These are phyloP conservation scores for Protomyctophum bolini DNA, from an alignment of 2,113 vertebrate species.

Conservation along the genomic window DNA sequence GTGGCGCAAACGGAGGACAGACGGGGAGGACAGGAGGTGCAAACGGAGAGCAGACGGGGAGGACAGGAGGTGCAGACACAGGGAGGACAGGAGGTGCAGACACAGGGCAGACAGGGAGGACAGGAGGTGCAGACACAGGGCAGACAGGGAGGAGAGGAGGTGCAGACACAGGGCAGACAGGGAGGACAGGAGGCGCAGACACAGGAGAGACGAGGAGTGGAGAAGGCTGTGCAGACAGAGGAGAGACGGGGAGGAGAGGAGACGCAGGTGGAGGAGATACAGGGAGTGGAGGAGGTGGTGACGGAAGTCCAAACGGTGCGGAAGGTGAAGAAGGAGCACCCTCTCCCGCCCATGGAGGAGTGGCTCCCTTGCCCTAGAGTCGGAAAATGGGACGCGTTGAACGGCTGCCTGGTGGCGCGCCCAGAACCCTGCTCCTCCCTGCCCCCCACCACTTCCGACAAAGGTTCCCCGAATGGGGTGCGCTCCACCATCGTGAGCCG, in stretches of 20 bases:
- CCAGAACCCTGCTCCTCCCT: background rate
- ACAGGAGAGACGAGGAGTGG: background rate
- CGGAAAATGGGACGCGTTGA: background rate
- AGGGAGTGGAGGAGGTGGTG: background rate
- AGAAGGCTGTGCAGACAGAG: no score
- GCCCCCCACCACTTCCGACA: fast-evolving
- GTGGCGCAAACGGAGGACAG: no score
- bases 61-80: no score
- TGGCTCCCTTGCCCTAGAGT: conserved; percentile 77
- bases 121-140: no score
- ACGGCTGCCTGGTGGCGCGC: conserved; percentile 15
- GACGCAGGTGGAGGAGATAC: conserved; percentile 1
- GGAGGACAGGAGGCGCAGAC: no score
- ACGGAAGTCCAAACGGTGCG: background rate
- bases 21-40: no score
- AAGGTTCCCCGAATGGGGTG: background rate
- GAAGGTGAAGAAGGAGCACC: background rate
- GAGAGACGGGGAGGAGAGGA: background rate
- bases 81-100: no score
- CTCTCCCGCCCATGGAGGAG: conserved; percentile 71
- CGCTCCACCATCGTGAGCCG: conserved; percentile 57
- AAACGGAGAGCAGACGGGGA: no score
- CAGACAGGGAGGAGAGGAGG: no score
- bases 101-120: no score
- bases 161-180: no score